These are phyloP conservation scores for Bombus affinis DNA, from an alignment of 1,140 invertebrate species.

Conservation along the genomic window DNA sequence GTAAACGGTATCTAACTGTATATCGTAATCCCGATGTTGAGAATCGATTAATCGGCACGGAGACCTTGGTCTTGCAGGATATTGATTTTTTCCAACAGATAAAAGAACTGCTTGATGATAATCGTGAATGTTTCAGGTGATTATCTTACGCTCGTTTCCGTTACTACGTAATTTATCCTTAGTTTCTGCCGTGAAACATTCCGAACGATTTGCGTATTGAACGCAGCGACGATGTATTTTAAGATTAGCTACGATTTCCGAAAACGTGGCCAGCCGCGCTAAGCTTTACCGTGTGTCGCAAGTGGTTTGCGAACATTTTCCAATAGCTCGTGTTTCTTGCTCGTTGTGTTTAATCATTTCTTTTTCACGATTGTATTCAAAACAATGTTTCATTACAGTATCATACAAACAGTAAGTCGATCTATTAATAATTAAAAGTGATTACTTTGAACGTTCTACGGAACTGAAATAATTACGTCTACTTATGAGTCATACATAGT, in stretches of 20 bases:
- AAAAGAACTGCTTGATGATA: background rate
- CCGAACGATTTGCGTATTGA: background rate
- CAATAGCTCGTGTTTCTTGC: too few species aligned
- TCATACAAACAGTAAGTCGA: too few species aligned
- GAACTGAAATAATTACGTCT: too few species aligned
- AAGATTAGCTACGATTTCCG: background rate
- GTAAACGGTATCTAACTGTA: background rate
- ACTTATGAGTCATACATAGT: too few species aligned
- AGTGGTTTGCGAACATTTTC: too few species aligned
- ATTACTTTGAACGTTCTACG: too few species aligned
- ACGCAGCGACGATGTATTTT: background rate
- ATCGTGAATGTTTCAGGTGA: background rate
- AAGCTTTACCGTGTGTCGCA: too few species aligned
- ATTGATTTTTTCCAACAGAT: background rate
- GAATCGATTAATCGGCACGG: background rate
- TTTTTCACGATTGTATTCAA: too few species aligned
- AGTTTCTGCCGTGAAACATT: background rate
- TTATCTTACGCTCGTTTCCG: background rate
- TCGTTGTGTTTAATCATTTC: too few species aligned
- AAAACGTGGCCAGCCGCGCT: too few species aligned
- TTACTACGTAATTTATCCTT: background rate
- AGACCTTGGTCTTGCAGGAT: slow-evolving; percentile 1
- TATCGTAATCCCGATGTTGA: background rate
- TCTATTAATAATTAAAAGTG: too few species aligned
- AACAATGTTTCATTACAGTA: too few species aligned